Evolutionary conservation across 2,888 invertebrate genomes (phyloP), one percentile per base, ranked within the genome.

Genomic region (Gari tellinella): DNA sequence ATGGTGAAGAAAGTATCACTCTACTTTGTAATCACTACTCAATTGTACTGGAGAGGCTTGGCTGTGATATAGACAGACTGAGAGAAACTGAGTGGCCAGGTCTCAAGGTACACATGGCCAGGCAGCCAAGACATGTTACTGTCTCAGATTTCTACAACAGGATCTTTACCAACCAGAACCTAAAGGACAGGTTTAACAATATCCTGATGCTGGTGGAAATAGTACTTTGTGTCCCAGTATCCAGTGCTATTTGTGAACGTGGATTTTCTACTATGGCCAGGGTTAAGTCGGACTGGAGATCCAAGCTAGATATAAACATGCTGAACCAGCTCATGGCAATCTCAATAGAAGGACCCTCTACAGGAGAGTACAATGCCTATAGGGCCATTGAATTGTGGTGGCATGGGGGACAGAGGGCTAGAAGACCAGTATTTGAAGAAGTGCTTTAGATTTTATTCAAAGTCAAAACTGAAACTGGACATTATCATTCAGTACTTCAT

Each of bases 211-310:
- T 80, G 2, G 46, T 65, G 38, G 70, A 80, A 45, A 63, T 74
- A 12, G 46, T 81, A 21, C 41, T 81, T 5, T 56, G 58, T 31
- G 40, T 31, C 10, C 31, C 31, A 31, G 31, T 31, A 7, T 51
- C 51, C 21, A 38, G 53, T 37, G 53, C 51, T 21, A 58, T 68
- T 7, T 78, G 78, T 74, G 75, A 76, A 25, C 58, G 80, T n/a
- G 78, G 82, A 4, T 82, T 79, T 40, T 78, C 72, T 14, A 58
- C 72, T 2, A 72, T 80, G 68, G 57, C 68, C 10, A 41, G 80
- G 14, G 72, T 74, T n/a, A 78, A 78, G 52, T 78, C 66, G 10
- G 82, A 80, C 40, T 78, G 73, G 77, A 72, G 78, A 38, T 56
- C 72, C 14, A n/a, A 48, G 0, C 66, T 82, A 4, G 55, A 48